phyloP scores from a whole-genome alignment of 1,140 invertebrate species.

The Drosophila equinoxialis region DNA sequence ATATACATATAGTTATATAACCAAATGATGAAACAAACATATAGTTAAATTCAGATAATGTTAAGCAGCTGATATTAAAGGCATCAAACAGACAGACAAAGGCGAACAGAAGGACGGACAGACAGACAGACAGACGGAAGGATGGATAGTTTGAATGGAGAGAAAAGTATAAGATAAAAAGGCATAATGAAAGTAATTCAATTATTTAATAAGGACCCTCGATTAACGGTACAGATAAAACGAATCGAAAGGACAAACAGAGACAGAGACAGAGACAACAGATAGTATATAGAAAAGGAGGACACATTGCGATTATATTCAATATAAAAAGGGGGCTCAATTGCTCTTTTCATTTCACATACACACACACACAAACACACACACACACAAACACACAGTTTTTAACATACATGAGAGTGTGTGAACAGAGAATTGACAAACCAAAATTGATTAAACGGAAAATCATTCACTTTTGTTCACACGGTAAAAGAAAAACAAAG shows the following conservation, averaged over 20 bases:
- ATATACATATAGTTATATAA: constrained; percentile 51
- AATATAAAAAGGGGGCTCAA: constrained; percentile 4
- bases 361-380: constrained; percentile 30
- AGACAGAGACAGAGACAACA: constrained; percentile 38
- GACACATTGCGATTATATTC: constrained; percentile 22
- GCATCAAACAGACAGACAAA: constrained; percentile 41
- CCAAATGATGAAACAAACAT: constrained; percentile 75
- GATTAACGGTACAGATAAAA: constrained; percentile 28
- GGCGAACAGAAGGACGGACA: constrained; percentile 24
- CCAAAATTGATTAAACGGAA: constrained; percentile 54
- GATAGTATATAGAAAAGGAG: constrained; percentile 14
- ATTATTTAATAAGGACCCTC: constrained; percentile 73
- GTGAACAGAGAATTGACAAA: constrained; percentile 23
- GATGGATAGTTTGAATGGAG: constrained; percentile 2
- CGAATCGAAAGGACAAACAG: constrained; percentile 16
- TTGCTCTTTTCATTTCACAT: constrained; percentile 36
- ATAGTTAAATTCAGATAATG: constrained; percentile 80
- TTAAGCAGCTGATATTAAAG: constrained; percentile 61
- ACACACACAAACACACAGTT: constrained; percentile 12
- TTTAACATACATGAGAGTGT: constrained; percentile 10
- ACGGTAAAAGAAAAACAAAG: constrained; percentile 13
- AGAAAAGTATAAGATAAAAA: not conserved
- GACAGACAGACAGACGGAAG: not conserved
- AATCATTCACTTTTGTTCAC: constrained; percentile 64
- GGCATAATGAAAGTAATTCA: constrained; percentile 67